These are phyloP conservation scores for Puntigrus tetrazona DNA, from an alignment of 2,113 vertebrate species.

Conservation along the genomic window DNA sequence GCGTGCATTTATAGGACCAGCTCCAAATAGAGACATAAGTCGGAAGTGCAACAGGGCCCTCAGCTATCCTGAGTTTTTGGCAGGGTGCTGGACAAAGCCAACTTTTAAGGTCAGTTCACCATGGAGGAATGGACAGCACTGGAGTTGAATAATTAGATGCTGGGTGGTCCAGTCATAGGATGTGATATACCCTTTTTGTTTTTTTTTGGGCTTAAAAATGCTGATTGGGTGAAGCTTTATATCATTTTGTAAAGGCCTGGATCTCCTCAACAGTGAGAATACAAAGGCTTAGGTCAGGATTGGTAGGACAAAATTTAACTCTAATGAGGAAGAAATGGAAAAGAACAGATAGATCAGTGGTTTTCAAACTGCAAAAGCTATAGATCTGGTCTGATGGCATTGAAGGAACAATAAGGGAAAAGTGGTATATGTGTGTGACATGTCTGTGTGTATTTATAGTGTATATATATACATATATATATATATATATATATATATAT, in stretches of 20 bases:
- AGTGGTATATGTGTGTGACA: too few species aligned
- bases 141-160: slow-evolving; percentile 36
- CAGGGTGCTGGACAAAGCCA: slow-evolving; percentile 45
- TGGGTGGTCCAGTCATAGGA: neutral
- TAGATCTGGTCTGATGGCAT: neutral
- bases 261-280: neutral
- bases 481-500: too few species aligned
- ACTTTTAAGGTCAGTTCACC: slow-evolving; percentile 54
- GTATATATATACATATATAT: too few species aligned
- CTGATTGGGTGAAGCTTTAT: neutral
- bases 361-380: neutral
- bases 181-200: neutral
- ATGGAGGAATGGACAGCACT: slow-evolving; percentile 45
- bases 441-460: too few species aligned
- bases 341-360: neutral
- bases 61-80: slow-evolving; percentile 32
- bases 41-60: neutral
- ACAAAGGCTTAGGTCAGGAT: neutral
- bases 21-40: slow-evolving; percentile 12
- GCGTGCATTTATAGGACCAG: neutral
- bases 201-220: neutral
- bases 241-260: slow-evolving; percentile 1
- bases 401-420: neutral
- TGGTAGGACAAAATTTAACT: neutral
- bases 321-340: neutral